These are phyloP conservation scores for Archocentrus centrarchus DNA, from an alignment of 2,113 vertebrate species.

Conservation along the genomic window DNA sequence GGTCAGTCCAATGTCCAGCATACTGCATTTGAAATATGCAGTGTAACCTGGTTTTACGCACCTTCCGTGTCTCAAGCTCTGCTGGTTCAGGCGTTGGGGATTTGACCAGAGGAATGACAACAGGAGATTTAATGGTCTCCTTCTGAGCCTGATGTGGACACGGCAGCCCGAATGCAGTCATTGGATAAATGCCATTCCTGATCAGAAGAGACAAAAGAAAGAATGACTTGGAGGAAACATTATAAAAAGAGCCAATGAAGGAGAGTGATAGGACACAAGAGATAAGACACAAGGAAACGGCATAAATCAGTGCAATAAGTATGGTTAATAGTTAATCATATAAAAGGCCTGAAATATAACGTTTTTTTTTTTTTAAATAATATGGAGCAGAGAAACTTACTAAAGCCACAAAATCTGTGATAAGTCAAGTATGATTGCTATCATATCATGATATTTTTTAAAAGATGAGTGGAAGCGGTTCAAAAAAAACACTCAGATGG, in stretches of 20 bases:
- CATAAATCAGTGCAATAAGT: not conserved
- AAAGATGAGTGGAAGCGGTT: not conserved
- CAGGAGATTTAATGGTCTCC: slow-evolving; percentile 88
- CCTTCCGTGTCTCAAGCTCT: slow-evolving; percentile 95
- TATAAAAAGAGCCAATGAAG: not conserved
- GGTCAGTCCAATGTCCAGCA: not conserved
- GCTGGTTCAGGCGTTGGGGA: slow-evolving; percentile 94
- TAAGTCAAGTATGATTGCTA: not conserved
- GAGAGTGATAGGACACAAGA: not conserved
- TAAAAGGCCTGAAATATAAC: not conserved
- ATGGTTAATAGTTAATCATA: not conserved
- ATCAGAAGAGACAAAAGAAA: not conserved
- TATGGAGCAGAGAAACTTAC: not conserved
- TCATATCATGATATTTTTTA: not conserved
- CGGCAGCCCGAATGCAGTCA: slow-evolving; percentile 92
- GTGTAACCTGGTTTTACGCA: slow-evolving; percentile 51
- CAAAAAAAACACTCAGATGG: not conserved
- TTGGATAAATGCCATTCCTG: slow-evolving; percentile 97
- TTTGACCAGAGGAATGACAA: slow-evolving; percentile 91
- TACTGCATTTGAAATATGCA: not conserved
- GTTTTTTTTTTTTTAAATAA: not conserved
- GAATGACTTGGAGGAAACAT: not conserved
- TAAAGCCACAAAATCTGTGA: not conserved
- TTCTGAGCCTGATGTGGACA: slow-evolving; percentile 92
- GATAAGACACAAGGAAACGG: not conserved